Evolutionary conservation across 1,140 invertebrate genomes (phyloP), one percentile per base, ranked within the genome.

Genomic region (Tetragnatha versicolor): DNA sequence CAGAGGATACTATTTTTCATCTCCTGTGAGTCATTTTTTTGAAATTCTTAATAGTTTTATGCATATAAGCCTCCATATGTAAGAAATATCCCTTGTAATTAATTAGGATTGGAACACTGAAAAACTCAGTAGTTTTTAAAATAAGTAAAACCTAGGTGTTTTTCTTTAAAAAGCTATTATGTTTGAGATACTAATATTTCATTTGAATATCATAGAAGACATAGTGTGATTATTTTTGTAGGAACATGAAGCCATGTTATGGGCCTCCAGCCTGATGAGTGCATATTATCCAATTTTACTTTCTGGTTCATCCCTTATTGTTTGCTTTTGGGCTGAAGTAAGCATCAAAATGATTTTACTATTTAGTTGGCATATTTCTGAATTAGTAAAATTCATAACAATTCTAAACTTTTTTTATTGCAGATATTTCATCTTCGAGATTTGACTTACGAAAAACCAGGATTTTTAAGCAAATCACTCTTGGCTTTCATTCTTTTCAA

Each of bases 271-370:
- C 84, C 88, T 97, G 25, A 89, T 95, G 76, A 94, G 92, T 53
- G 94, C 94, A 0, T 97, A 95, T 86, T 97, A 96, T 87, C 94
- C 94, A 3, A 88, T 97, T 31, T 88, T 97, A 17, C 88, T 97
- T 85, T 94, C 94, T 33, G 94, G 94, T 66, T 93, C 93, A 3
- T 96, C 94, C 0, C 89, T 97, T 22, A 93, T 97, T 81, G 94
- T 97, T 81, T 97, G 95, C 85, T 95, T 96, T 85, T 97, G 95
- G 95, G 94, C 94, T 55, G 95, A 97, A 90, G 94, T 94, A 85
- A 89, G 89, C n/a, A 1, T 45, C 2, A 66, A 25, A 27, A 33
- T 35, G n/a, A 63, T 45, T 27, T 66, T 14, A 14, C 7, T 0
- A 3, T 9, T 3, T 20, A 9, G 29, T 33, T 33, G 27, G 29